Conservation (phyloP, 2,888 invertebrate genomes). For the Ormia ochracea region DNA sequence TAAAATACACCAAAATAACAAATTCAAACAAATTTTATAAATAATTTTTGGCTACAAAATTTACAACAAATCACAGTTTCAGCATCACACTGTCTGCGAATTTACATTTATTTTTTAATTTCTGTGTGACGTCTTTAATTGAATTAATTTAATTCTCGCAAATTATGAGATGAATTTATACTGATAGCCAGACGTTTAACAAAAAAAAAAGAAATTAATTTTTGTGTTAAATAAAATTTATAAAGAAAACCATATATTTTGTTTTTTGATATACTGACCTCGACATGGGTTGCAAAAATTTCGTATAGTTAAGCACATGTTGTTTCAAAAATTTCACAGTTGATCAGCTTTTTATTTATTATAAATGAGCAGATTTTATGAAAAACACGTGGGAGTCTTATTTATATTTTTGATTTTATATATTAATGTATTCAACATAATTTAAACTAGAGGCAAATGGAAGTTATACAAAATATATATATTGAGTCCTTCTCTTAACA, state of each 20-base stretch:
- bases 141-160: not conserved
- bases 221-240: conserved; percentile 9
- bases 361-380: conserved; percentile 2
- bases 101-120: not conserved
- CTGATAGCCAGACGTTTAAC: not conserved
- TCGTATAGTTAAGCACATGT: conserved; percentile 72
- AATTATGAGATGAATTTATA: not conserved
- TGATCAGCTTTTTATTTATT: conserved; percentile 20
- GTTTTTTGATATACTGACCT: conserved; percentile 69
- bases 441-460: conserved; percentile 4
- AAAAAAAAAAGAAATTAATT: not conserved
- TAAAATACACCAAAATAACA: too few species aligned
- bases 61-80: not conserved
- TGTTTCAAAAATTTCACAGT: conserved; percentile 19
- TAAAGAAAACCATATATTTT: not conserved
- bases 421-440: conserved; percentile 18
- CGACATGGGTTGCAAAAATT: conserved; percentile 72
- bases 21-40: not conserved
- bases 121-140: conserved; percentile 14
- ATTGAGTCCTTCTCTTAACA: not conserved
- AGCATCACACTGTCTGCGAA: not conserved
- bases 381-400: conserved; percentile 18
- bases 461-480: not conserved
- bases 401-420: conserved; percentile 1
- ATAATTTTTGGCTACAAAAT: not conserved